A percentile compares a stretch with the other conserved stretches of the same genome.
Conservation (phyloP, 2,797 vertebrate species). For the Trachurus trachurus region DNA sequence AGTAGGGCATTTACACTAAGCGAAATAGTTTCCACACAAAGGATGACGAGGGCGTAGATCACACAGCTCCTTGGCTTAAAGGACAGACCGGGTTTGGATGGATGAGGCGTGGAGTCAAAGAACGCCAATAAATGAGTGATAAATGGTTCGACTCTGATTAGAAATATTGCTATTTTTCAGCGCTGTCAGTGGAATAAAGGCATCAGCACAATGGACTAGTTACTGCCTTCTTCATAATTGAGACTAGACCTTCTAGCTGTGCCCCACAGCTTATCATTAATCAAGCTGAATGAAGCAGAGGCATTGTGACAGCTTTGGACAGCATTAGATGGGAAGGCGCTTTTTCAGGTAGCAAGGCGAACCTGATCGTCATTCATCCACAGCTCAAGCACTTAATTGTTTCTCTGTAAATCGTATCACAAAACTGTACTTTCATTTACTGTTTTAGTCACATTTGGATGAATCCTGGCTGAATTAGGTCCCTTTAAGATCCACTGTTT, state of each 20-base stretch:
- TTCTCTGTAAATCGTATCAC: constrained; percentile 18
- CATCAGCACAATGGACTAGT: constrained; percentile 98
- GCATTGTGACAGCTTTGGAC: constrained; percentile 93
- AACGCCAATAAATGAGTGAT: constrained; percentile 97
- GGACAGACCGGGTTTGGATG: constrained; percentile 67
- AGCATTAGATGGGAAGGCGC: constrained; percentile 92
- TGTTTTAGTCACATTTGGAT: background rate
- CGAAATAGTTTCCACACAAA: constrained; percentile 40
- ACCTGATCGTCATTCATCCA: constrained; percentile 93
- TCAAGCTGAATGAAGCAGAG: constrained; percentile 95
- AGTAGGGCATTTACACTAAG: constrained; percentile 21
- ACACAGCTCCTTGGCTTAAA: constrained; percentile 49
- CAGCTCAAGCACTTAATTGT: constrained; percentile 87
- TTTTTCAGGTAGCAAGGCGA: constrained; percentile 92
- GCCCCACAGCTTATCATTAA: constrained; percentile 99
- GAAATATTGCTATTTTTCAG: constrained; percentile 99
- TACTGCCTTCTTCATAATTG: constrained; percentile 99
- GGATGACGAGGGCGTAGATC: constrained; percentile 24
- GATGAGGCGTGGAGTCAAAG: constrained; percentile 80
- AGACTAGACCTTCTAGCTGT: constrained; percentile 98
- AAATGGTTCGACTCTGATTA: constrained; percentile 97
- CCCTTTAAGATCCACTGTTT: constrained; percentile 29
- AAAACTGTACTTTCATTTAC: background rate
- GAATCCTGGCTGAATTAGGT: constrained; percentile 12
- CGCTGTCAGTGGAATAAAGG: constrained; percentile 96